These are phyloP conservation scores for Cynaeus angustus DNA, from an alignment of 2,888 invertebrate species.

Conservation along the genomic window DNA sequence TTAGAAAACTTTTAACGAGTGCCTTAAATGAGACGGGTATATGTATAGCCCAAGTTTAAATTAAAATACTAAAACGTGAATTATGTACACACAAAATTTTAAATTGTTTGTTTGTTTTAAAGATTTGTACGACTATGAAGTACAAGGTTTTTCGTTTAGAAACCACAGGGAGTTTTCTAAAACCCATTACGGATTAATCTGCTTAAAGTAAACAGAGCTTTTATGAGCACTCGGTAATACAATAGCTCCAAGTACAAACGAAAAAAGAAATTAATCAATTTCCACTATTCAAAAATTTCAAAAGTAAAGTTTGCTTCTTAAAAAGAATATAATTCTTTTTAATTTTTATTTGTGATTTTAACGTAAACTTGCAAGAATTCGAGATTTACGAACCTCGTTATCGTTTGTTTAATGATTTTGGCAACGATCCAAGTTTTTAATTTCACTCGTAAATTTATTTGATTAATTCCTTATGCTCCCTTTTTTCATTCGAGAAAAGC, in stretches of 20 bases:
- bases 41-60: constrained; percentile 32
- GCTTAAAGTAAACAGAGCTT: constrained; percentile 15
- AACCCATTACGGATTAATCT: constrained; percentile 27
- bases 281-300: neutral
- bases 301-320: neutral
- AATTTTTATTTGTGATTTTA: constrained; percentile 44
- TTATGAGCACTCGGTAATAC: constrained; percentile 1
- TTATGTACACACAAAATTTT: constrained; percentile 27
- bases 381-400: constrained; percentile 40
- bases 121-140: constrained; percentile 15
- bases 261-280: neutral
- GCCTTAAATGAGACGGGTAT: constrained; percentile 22
- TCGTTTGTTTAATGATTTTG: constrained; percentile 46
- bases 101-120: constrained; percentile 33
- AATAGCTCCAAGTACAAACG: neutral
- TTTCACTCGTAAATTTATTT: constrained; percentile 45
- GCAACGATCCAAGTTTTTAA: constrained; percentile 47
- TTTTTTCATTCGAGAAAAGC: constrained; percentile 30
- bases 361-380: constrained; percentile 34
- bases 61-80: constrained; percentile 35
- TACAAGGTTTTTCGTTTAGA: constrained; percentile 30
- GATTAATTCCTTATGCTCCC: constrained; percentile 32
- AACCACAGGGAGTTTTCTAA: constrained; percentile 9
- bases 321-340: constrained; percentile 19
- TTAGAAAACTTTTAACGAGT: constrained; percentile 38